Evolutionary conservation across 2,888 invertebrate species (phyloP), one percentile per base, ranked within the genome.

Genomic region (Drosophila colorata): DNA sequence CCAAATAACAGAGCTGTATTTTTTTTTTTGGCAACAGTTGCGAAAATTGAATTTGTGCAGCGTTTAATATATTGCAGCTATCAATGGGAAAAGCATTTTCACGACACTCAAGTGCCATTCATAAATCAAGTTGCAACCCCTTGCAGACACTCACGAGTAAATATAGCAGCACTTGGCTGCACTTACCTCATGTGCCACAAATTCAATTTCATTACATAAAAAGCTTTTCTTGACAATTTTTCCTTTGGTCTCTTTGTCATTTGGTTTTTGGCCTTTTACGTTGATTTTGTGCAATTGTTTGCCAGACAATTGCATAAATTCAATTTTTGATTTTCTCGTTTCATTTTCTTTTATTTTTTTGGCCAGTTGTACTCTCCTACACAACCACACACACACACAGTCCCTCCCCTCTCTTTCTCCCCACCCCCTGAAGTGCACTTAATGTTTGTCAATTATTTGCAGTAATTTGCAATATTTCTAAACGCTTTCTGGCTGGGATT

Each of bases 391-490:
- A n/a, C n/a, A n/a, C n/a, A n/a, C n/a, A n/a, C n/a, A n/a, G n/a
- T n/a, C n/a, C n/a, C n/a, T 25, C 25, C 25, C 6, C 23, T 25
- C 6, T 25, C 25, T 7, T 25, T 6, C 9, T 28, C n/a, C 23
- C 18, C 28, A n/a, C 40, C 37, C 18, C 38, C 33, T 33, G 44
- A 65, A 75, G 64, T 52, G 67, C 74, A 60, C 78, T 84, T 78
- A 87, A 84, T 88, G 86, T 77, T 80, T 77, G 69, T 77, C 87
- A 74, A 84, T 88, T 88, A 87, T 89, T 87, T 87, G 87, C 89
- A 86, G 87, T 84, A 88, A 88, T 88, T 89, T 87, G 89, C 84
- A 84, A 89, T 87, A 87, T 84, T 78, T 80, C 78, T 80, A 79
- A 85, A 83, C 74, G 84, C 70, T 83, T 68, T 28, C 28, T 68